Base-by-base conservation (phyloP, 2,113 vertebrate species). In the Mugil cephalus region DNA sequence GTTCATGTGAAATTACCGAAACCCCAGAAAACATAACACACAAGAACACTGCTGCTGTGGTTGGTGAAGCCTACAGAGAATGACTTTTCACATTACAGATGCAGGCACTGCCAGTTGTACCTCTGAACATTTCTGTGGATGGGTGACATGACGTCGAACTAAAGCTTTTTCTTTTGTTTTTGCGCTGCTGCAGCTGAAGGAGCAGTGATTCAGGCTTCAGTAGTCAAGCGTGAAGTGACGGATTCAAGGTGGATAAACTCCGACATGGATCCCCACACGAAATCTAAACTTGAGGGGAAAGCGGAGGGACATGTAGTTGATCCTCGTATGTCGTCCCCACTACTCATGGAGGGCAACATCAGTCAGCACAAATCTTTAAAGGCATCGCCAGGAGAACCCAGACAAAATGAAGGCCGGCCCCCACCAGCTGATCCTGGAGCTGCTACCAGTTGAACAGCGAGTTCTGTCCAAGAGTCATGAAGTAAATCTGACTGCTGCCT, bases 401-500 rank as follows among this genome's bases (percentile, higher is more conserved):
- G 52, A 47, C n/a, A 34, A 4, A 21, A 76, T 9, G 48, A 58
- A 21, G 59, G 55, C 50, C 60, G 72, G 50, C 53, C 14, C 24
- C 15, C 47, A 56, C 19, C 60, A 39, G 50, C 6, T 13, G 40
- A 72, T 50, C 54, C 24, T 47, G 62, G 72, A 53, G 68, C 51
- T 8, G 43, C 95, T 94, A 98, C 96, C 95, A 99, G 92, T 92
- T 97, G 88, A 97, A 96, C 13, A 96, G 88, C 0, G 93, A 87
- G 81, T 96, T 96, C 87, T 96, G 96, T 86, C 96, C 96, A 18
- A 98, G 95, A 48, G 96, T 98, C 97, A 99, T 98, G 82, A 97
- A 97, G 86, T 98, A 99, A 90, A 98, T 96, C 91, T 97, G 95
- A 91, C 96, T 98, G 94, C 95, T 95, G 85, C 96, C 96, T 51